These are phyloP conservation scores for Tridacna gigas DNA, from an alignment of 2,888 invertebrate species.

Conservation along the genomic window DNA sequence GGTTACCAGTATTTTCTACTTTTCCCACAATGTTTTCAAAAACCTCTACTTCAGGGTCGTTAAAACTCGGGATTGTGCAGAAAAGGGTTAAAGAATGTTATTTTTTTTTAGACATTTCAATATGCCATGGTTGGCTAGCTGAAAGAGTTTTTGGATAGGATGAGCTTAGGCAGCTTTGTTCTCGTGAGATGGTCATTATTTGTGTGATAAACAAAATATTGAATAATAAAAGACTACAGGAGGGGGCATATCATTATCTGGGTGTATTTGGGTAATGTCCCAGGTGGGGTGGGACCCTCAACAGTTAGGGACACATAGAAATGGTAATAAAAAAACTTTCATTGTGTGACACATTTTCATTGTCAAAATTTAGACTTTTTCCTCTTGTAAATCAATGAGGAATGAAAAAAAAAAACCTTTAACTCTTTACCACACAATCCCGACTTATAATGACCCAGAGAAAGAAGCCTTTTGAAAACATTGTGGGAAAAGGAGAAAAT, in stretches of 20 bases:
- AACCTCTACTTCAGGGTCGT: no score
- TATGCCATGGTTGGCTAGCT: not conserved
- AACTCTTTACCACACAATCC: not conserved
- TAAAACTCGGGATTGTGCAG: no score
- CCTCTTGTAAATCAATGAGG: not conserved
- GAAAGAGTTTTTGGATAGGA: not conserved
- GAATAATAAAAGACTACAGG: slow-evolving; percentile 14
- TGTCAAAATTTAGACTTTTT: not conserved
- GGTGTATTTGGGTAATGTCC: not conserved
- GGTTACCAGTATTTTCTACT: no score
- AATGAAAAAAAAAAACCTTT: not conserved
- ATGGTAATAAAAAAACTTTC: not conserved
- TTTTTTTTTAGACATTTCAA: no score
- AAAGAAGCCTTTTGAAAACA: not conserved
- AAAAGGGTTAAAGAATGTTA: no score
- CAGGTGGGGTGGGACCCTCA: slow-evolving; percentile 14
- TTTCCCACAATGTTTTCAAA: no score
- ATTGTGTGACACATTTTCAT: not conserved
- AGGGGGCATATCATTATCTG: slow-evolving; percentile 7
- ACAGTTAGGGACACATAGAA: not conserved
- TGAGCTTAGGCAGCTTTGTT: not conserved
- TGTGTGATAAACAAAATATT: slow-evolving; percentile 16
- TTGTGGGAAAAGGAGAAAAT: not conserved
- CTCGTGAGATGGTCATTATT: not conserved
- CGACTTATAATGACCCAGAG: not conserved